Percentiles rank a stretch among this genome's conserved stretches.
Evolutionary conservation across 2,888 invertebrate genomes (phyloP).

Genomic region (Monopis laevigella): DNA sequence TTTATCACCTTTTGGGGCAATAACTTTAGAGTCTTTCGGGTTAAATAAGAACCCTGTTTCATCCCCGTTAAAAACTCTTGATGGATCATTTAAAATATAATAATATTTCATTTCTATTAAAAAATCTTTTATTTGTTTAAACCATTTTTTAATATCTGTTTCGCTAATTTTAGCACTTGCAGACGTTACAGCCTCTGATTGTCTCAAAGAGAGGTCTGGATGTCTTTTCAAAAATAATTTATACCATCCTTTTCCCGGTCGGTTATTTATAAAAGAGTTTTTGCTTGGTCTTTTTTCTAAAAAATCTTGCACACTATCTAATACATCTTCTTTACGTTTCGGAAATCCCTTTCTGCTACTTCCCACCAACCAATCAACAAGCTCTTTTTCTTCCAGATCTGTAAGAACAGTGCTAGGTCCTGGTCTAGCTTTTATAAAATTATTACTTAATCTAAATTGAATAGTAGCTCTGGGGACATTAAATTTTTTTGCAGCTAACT

Average conservation of each 20-base stretch:
- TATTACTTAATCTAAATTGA: too few species aligned
- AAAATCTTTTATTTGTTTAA: neutral
- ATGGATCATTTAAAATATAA: too few species aligned
- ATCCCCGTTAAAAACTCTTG: too few species aligned
- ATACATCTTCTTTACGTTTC: too few species aligned
- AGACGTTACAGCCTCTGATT: too few species aligned
- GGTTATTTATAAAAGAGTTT: conserved; percentile 19
- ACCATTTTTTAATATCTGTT: too few species aligned
- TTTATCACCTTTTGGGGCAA: too few species aligned
- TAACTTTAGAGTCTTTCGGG: too few species aligned
- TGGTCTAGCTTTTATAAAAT: neutral
- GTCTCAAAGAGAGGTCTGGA: conserved; percentile 16
- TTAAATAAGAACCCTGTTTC: too few species aligned
- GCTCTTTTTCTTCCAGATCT: conserved; percentile 19
- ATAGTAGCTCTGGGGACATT: too few species aligned
- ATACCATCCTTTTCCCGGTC: conserved; percentile 22
- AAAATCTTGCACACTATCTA: conserved; percentile 20
- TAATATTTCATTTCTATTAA: neutral
- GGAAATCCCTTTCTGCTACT: neutral
- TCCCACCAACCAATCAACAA: conserved; percentile 19
- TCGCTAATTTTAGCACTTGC: too few species aligned
- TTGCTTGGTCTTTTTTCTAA: conserved; percentile 14
- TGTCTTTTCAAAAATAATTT: conserved; percentile 19
- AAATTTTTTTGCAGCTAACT: too few species aligned
- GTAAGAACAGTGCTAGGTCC: neutral